Base-by-base conservation (phyloP, 2,888 invertebrate species). In the Petrolisthes manimaculis region DNA sequence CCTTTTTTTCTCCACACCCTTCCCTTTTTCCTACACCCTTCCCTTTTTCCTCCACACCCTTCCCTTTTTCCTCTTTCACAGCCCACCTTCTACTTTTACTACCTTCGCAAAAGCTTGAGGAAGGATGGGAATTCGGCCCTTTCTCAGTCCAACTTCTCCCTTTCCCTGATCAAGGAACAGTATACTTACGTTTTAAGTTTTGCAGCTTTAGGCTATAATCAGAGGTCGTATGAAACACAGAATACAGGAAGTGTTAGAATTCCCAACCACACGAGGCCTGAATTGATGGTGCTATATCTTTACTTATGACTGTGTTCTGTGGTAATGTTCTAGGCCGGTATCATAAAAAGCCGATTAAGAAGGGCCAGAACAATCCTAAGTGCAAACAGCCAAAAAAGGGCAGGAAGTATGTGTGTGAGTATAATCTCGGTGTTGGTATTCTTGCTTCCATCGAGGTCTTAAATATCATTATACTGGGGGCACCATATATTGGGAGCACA, bases 311-410 rank as follows among this genome's bases (percentile, higher is more conserved):
- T 4, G 69, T 4, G 69, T 69, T 6, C 21, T 18, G 69, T 18
- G 21, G 21, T 69, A 21, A 9, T 53, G 53, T 8, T 82, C 82
- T 61, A 90, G 85, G 90, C 12, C 89, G 88, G 75, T 69, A 85
- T 55, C 87, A 90, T 77, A 90, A 90, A 86, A 89, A 89, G 83
- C 90, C 89, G n/a, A 69, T 88, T 61, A 96, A 96, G 95, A 97
- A 97, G 94, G 95, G 96, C 91, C 95, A 95, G 94, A 94, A 94
- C 92, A 91, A 91, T 67, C 91, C 91, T 18, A 97, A 96, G 93
- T 96, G 96, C 92, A 96, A 96, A 94, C 97, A 97, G 93, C 97
- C 97, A 91, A 97, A 96, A 95, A 96, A 96, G 94, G 96, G 97
- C 91, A 96, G 97, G 94, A 96, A 85, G 78, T 89, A 90, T 86